Evolutionary conservation across 2,113 vertebrate species (phyloP).

Genomic region (Marcusenius ussheri): DNA sequence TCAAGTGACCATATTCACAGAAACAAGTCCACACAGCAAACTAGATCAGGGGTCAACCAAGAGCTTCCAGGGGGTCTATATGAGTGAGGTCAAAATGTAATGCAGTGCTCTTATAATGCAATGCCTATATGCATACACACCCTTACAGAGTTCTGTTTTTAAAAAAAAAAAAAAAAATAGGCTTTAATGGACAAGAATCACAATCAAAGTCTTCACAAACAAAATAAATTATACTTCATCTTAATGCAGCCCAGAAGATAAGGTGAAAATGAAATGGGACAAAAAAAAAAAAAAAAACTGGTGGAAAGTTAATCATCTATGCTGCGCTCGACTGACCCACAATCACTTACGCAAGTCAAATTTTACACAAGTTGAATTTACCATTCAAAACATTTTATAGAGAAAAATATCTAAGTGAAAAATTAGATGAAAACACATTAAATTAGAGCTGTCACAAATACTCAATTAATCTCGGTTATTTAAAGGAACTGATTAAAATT

Average conservation of each 20-base stretch:
- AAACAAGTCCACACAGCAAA: neutral
- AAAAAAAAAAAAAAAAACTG: neutral
- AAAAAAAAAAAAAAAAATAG: neutral
- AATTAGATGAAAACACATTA: neutral
- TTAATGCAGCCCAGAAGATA: neutral
- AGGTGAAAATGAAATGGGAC: too few species aligned
- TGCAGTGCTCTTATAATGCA: neutral
- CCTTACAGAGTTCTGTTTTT: neutral
- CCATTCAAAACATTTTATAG: neutral
- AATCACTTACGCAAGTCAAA: neutral
- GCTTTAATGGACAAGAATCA: neutral
- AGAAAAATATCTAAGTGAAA: neutral
- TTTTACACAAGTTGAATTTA: neutral
- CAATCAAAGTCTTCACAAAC: neutral
- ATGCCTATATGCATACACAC: neutral
- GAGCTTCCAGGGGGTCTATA: neutral
- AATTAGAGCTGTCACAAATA: neutral
- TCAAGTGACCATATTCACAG: neutral
- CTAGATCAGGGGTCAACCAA: neutral
- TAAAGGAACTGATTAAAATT: too few species aligned
- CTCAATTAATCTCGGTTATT: too few species aligned
- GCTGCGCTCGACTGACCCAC: neutral
- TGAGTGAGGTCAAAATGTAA: neutral
- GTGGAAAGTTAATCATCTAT: neutral
- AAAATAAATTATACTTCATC: neutral